phyloP scores from a whole-genome alignment of 2,888 invertebrate species.

The Melipona bicolor region DNA sequence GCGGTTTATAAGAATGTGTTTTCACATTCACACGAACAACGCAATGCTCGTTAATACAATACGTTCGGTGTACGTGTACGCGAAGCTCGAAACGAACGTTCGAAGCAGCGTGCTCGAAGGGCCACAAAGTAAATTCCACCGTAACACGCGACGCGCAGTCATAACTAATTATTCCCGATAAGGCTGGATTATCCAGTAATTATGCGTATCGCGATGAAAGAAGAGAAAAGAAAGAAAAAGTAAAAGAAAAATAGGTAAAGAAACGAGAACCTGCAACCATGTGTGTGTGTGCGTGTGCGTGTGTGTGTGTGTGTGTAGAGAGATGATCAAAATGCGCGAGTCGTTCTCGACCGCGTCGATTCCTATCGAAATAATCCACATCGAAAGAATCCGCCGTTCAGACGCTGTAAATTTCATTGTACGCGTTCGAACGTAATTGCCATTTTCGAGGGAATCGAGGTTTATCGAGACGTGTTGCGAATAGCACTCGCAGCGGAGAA shows the following conservation, averaged over 20 bases:
- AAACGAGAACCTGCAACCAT: not conserved
- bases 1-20: not conserved
- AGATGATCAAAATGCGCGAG: slow-evolving; percentile 30
- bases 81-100: not conserved
- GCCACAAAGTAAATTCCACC: slow-evolving; percentile 32
- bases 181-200: slow-evolving; percentile 63
- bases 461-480: not conserved
- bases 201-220: slow-evolving; percentile 44
- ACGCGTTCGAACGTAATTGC: not conserved
- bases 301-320: no score
- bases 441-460: not conserved
- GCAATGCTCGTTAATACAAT: not conserved
- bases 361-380: slow-evolving; percentile 18
- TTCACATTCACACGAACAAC: slow-evolving; percentile 21
- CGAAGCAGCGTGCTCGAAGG: slow-evolving; percentile 11
- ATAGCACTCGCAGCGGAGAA: no score
- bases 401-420: not conserved
- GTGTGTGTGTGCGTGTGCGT: not conserved
- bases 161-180: slow-evolving; percentile 66
- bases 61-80: no score
- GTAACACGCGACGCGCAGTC: slow-evolving; percentile 57
- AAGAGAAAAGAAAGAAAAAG: not conserved
- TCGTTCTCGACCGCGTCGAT: slow-evolving; percentile 31
- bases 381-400: not conserved
- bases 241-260: not conserved